Evolutionary conservation across 2,797 vertebrate genomes (phyloP).

Genomic region (Urocyon cinereoargenteus): DNA sequence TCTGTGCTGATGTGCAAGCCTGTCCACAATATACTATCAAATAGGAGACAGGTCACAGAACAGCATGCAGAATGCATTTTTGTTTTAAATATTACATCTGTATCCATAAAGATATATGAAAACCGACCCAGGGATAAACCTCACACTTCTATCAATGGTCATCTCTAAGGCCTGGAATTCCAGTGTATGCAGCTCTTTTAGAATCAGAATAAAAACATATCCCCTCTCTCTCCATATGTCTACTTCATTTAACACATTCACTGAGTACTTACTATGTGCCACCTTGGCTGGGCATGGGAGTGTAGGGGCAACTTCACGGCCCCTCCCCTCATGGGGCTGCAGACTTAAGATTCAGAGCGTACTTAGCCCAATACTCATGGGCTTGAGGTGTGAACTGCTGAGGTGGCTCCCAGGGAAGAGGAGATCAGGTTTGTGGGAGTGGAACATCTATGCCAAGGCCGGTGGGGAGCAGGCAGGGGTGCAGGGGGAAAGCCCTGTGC

Average conservation of each 20-base stretch:
- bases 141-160: not conserved
- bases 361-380: not conserved
- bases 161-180: not conserved
- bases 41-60: not conserved
- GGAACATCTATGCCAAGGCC: not conserved
- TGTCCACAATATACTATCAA: not conserved
- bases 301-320: not conserved
- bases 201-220: not conserved
- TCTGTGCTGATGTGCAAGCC: not conserved
- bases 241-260: not conserved
- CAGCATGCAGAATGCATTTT: not conserved
- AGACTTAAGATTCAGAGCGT: not conserved
- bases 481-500: not conserved
- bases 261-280: not conserved
- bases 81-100: conserved; percentile 40
- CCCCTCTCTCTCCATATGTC: not conserved
- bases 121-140: not conserved
- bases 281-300: not conserved
- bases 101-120: not conserved
- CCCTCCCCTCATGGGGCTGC: not conserved
- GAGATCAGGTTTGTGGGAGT: not conserved
- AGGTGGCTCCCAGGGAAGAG: not conserved
- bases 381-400: not conserved
- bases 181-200: not conserved
- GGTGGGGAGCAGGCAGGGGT: not conserved